Percentiles rank a stretch among this genome's conserved stretches.
These are phyloP conservation scores for Neopelma chrysocephalum DNA, from an alignment of 2,797 vertebrate genomes.

Conservation along the genomic window DNA sequence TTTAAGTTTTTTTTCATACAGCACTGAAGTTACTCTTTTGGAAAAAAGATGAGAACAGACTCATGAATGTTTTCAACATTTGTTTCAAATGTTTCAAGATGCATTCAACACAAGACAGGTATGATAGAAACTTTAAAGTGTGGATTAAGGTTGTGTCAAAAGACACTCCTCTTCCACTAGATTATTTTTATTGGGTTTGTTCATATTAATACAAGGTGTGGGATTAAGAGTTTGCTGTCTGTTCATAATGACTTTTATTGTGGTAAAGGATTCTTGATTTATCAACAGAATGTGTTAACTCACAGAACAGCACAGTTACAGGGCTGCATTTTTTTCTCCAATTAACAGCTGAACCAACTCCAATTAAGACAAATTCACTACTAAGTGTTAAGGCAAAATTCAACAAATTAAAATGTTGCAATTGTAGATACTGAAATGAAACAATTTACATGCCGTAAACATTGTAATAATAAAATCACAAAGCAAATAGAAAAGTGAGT, in stretches of 20 bases:
- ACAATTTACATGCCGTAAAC: not conserved
- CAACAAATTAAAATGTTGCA: not conserved
- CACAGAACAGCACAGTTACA: not conserved
- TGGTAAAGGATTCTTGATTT: not conserved
- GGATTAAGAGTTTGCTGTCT: not conserved
- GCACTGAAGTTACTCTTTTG: not conserved
- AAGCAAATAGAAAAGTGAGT: not conserved
- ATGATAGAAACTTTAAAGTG: not conserved
- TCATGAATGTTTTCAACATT: not conserved
- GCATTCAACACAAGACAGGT: not conserved
- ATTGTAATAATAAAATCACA: not conserved
- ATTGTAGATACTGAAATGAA: not conserved
- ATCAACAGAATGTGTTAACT: not conserved
- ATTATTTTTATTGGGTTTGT: not conserved
- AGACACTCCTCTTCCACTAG: not conserved
- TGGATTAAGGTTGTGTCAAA: not conserved
- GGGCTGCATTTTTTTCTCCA: not conserved
- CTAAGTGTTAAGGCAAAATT: not conserved
- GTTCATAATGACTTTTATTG: not conserved
- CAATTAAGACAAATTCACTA: not conserved
- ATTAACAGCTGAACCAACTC: not conserved
- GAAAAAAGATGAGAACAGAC: not conserved
- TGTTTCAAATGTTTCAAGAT: not conserved
- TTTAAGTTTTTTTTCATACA: not conserved
- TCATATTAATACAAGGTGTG: not conserved